These are phyloP conservation scores for Luperina testacea DNA, from an alignment of 2,888 invertebrate species.

Conservation along the genomic window DNA sequence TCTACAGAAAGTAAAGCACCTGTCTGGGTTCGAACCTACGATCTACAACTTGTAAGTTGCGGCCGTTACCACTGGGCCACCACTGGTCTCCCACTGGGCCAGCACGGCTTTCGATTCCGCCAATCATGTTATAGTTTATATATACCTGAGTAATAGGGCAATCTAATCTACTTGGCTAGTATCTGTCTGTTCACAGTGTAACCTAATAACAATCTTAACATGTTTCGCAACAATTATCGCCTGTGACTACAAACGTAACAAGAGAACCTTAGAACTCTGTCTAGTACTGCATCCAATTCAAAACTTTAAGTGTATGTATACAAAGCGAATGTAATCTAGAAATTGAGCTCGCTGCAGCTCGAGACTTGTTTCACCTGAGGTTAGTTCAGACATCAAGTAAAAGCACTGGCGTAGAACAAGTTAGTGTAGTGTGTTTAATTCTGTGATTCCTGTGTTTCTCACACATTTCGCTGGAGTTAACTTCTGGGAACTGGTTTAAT, in stretches of 20 bases:
- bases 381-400: slow-evolving; percentile 48
- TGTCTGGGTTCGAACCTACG: no score
- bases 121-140: no score
- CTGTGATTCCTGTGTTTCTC: slow-evolving; percentile 56
- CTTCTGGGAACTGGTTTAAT: slow-evolving; percentile 36
- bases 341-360: slow-evolving; percentile 53
- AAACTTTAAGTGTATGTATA: slow-evolving; percentile 45
- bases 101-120: no score
- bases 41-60: no score
- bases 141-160: neutral
- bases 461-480: slow-evolving; percentile 35
- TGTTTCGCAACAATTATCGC: slow-evolving; percentile 11
- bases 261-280: slow-evolving; percentile 9
- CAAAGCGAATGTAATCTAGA: slow-evolving; percentile 57
- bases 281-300: slow-evolving; percentile 36
- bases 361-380: slow-evolving; percentile 56
- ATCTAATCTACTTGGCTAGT: neutral
- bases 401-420: slow-evolving; percentile 48
- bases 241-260: slow-evolving; percentile 5
- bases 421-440: slow-evolving; percentile 57
- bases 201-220: neutral
- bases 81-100: no score
- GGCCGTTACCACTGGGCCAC: no score
- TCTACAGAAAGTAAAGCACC: no score
- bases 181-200: neutral